A percentile compares a stretch with the other conserved stretches of the same genome.
These are phyloP conservation scores for Microctonus brassicae DNA, from an alignment of 2,888 invertebrate genomes.

Conservation along the genomic window DNA sequence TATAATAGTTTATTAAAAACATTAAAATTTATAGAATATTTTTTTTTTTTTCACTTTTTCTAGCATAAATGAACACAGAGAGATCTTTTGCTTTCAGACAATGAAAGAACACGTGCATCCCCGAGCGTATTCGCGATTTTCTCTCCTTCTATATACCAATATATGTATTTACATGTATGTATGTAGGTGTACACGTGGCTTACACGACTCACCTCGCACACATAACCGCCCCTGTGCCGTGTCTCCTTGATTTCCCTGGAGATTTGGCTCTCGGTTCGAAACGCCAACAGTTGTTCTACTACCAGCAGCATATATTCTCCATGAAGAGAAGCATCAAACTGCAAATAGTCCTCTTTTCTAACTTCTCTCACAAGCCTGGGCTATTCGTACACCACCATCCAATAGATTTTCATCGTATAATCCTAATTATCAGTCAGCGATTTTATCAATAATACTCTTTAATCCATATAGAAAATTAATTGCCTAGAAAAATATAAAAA, in stretches of 20 bases:
- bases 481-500: background rate
- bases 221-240: conserved; percentile 51
- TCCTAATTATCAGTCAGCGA: conserved; percentile 25
- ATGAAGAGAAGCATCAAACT: background rate
- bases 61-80: background rate
- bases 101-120: conserved; percentile 33
- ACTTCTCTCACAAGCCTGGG: background rate
- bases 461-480: conserved; percentile 1
- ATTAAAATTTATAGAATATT: no score
- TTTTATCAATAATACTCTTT: conserved; percentile 26
- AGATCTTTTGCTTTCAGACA: background rate
- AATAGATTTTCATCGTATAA: background rate
- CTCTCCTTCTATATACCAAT: conserved; percentile 5
- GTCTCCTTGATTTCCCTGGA: conserved; percentile 66
- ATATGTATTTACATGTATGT: conserved; percentile 10
- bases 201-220: conserved; percentile 42
- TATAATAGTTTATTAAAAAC: no score
- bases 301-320: conserved; percentile 14
- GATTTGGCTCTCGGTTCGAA: conserved; percentile 50
- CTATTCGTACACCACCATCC: background rate
- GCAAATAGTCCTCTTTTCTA: background rate
- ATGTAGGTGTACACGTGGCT: conserved; percentile 45
- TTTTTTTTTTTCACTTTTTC: conserved; percentile 7
- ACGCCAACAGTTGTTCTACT: conserved; percentile 40
- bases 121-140: conserved; percentile 27